Evolutionary conservation across 2,113 vertebrate genomes (phyloP).

Genomic region (Malurus elegans): DNA sequence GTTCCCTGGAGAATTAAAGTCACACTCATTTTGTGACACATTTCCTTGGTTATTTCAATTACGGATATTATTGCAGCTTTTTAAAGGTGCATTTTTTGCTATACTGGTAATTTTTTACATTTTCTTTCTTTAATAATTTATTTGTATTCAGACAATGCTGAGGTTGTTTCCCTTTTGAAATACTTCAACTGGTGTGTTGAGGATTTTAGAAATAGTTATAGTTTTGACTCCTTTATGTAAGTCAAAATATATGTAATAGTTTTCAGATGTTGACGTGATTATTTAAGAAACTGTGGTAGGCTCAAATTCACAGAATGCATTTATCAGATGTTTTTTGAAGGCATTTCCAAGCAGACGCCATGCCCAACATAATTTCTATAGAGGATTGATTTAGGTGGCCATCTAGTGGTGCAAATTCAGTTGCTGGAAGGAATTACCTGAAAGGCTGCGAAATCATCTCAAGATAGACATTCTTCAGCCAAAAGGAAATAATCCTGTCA

Average conservation of each 20-base stretch:
- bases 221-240: background rate
- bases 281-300: background rate
- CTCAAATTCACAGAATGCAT: background rate
- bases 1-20: background rate
- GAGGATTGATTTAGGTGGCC: constrained; percentile 59
- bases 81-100: background rate
- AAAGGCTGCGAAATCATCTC: background rate
- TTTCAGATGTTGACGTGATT: background rate
- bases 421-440: background rate
- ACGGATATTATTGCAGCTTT: background rate
- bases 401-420: constrained; percentile 42
- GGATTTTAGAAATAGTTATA: background rate
- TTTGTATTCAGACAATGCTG: background rate
- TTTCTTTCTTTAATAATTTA: background rate
- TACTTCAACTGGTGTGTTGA: background rate
- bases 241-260: background rate
- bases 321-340: background rate
- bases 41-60: background rate
- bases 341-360: background rate
- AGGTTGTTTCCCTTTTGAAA: background rate
- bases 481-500: background rate
- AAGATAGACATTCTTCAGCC: background rate
- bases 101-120: background rate
- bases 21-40: background rate
- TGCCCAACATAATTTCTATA: background rate